Evolutionary conservation across 23 tunicate genomes (phyloP), one percentile per base, ranked within the genome.

Genomic region (Styela plicata): DNA sequence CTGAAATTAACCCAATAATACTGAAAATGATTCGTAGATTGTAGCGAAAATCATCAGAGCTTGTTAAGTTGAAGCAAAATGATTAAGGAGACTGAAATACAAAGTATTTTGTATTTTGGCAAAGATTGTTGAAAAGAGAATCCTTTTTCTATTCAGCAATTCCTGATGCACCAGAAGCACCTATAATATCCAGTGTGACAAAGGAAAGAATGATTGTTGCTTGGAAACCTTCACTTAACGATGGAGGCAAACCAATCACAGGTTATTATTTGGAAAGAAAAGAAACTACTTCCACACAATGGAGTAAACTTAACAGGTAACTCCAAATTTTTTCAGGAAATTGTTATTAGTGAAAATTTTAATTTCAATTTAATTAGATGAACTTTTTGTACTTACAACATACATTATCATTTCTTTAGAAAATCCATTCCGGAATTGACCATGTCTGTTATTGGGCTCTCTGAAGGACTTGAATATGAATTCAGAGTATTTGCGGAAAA

Each of bases 401-500:
- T 13, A 44, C 57, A 44, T 13, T 13, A 44, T 5, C 13, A 5
- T 44, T 44, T 44, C 57, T 44, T 7, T 44, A 44, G 85, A 74
- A 69, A 71, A 70, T 71, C 96, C 1, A 83, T 86, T 32, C 52
- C 83, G 1, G 96, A 90, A 31, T 80, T 79, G 68, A 64, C 85
- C 26, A 84, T 83, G 63, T 79, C 80, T 74, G 89, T 89, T 25
- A 63, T 79, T 13, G 89, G 86, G 2, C 75, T 95, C 17, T 79
- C 87, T 24, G 90, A 88, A 80, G 92, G 93, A 18, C 78, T 69
- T 1, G 99, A 95, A 68, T 95, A 95, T 74, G 93, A 88, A 80
- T 95, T 95, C 80, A 81, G 99, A 19, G 96, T 95, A 28, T 28
- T 73, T 24, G 99, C 96, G 34, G 92, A 80, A 69, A 95, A 95